Percentiles rank a stretch among this genome's conserved stretches.
Conservation (phyloP, 1,140 invertebrate genomes). For the Apocrypta bakeri region DNA sequence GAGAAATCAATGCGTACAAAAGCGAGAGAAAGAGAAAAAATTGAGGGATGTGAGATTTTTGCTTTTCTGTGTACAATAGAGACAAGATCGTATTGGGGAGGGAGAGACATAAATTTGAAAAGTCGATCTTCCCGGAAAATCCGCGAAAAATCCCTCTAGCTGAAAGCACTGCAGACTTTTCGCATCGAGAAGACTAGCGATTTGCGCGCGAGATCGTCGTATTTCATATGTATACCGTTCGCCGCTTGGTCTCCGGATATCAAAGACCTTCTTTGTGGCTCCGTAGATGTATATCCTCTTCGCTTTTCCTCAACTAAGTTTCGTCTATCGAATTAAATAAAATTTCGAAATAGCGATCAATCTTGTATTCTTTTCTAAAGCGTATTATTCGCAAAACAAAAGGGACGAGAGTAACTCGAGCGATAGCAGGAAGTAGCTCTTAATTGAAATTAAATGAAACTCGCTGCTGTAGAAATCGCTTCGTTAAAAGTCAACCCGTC, state of each 20-base stretch:
- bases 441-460: conserved; percentile 51
- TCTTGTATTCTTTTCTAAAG: neutral
- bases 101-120: conserved; percentile 44
- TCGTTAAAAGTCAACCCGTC: conserved; percentile 34
- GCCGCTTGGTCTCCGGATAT: neutral
- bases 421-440: neutral
- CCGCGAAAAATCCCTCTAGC: conserved; percentile 32
- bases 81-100: neutral
- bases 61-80: neutral
- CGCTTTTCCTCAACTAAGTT: neutral
- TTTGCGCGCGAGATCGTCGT: conserved; percentile 16
- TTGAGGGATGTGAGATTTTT: neutral
- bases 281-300: neutral
- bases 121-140: conserved; percentile 43
- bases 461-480: conserved; percentile 35
- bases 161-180: conserved; percentile 14
- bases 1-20: neutral
- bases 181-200: conserved; percentile 11
- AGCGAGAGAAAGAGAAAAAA: neutral
- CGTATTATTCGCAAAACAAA: neutral
- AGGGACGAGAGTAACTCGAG: neutral
- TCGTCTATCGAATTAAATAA: neutral
- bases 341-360: no score
- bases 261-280: neutral
- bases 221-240: conserved; percentile 24